Evolutionary conservation across 1,140 invertebrate genomes (phyloP).

Genomic region (Neodiprion virginianus): DNA sequence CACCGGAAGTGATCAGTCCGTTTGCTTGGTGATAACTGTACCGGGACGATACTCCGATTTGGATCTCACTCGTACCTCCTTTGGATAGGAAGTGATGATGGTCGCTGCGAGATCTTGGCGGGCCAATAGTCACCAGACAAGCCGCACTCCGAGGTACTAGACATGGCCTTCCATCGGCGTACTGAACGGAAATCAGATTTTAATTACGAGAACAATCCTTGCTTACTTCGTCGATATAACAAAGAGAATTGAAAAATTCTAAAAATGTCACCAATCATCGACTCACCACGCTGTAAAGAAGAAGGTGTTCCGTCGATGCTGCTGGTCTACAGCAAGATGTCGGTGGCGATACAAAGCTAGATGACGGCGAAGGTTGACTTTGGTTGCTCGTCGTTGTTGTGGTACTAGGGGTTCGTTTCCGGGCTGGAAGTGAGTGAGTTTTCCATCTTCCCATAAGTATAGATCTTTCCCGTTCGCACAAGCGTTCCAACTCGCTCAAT

Average conservation of each 20-base stretch:
- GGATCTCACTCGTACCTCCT: conserved; percentile 60
- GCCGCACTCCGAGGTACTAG: conserved; percentile 65
- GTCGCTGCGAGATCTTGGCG: conserved; percentile 69
- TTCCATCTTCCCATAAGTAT: conserved; percentile 86
- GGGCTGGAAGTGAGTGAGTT: conserved; percentile 82
- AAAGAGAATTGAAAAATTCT: too few species aligned
- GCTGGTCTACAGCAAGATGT: conserved; percentile 55
- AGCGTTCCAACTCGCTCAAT: conserved; percentile 82
- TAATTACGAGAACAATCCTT: not conserved
- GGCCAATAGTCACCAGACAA: conserved; percentile 72
- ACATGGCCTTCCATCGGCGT: conserved; percentile 53
- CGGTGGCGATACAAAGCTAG: conserved; percentile 51
- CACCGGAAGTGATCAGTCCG: conserved; percentile 41
- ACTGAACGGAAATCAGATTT: conserved; percentile 38
- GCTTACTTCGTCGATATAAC: too few species aligned
- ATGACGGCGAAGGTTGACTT: conserved; percentile 62
- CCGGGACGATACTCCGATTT: conserved; percentile 45
- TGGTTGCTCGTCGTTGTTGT: conserved; percentile 40
- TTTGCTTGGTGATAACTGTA: conserved; percentile 61
- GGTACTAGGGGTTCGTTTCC: conserved; percentile 69
- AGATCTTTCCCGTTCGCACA: conserved; percentile 83
- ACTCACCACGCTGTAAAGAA: conserved; percentile 56
- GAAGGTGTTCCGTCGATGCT: conserved; percentile 55
- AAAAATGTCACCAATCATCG: too few species aligned
- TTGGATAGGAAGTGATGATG: conserved; percentile 72